A percentile compares a stretch with the other conserved stretches of the same genome.
These are phyloP conservation scores for Paratrypauchen microcephalus DNA, from an alignment of 2,797 vertebrate genomes.

Conservation along the genomic window DNA sequence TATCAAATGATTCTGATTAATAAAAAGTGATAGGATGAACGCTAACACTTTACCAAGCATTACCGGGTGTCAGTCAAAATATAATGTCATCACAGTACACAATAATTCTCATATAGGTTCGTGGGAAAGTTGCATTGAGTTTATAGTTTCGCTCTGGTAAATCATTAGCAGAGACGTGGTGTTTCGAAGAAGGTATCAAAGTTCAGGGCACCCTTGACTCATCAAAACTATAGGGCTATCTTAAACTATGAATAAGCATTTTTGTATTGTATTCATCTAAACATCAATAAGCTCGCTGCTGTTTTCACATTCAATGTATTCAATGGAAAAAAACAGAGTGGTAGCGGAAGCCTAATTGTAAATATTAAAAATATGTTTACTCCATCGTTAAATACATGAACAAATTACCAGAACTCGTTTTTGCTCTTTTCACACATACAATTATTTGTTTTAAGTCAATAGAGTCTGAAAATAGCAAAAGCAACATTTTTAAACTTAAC, in stretches of 20 bases:
- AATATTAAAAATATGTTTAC: too few species aligned
- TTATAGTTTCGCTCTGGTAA: slow-evolving; percentile 29
- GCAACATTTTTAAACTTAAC: too few species aligned
- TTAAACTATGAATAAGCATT: slow-evolving; percentile 4
- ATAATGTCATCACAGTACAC: neutral
- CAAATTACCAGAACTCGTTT: too few species aligned
- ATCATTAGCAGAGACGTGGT: slow-evolving; percentile 42
- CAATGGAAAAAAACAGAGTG: neutral
- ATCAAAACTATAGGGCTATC: slow-evolving; percentile 16
- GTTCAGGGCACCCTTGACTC: slow-evolving; percentile 34
- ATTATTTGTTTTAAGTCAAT: too few species aligned
- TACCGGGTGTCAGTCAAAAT: slow-evolving; percentile 43
- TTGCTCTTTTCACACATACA: too few species aligned
- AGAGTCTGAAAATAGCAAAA: too few species aligned
- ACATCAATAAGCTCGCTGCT: neutral
- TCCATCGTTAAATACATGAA: too few species aligned
- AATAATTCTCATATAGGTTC: neutral
- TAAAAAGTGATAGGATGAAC: slow-evolving; percentile 30
- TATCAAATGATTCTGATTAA: slow-evolving; percentile 47
- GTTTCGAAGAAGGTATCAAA: slow-evolving; percentile 32
- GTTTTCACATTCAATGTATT: neutral
- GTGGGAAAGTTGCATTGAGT: neutral
- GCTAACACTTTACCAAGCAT: slow-evolving; percentile 34
- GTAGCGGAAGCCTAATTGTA: too few species aligned
- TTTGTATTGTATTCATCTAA: neutral